These are phyloP conservation scores for Vanessa atalanta DNA, from an alignment of 1,140 invertebrate genomes.

Conservation along the genomic window DNA sequence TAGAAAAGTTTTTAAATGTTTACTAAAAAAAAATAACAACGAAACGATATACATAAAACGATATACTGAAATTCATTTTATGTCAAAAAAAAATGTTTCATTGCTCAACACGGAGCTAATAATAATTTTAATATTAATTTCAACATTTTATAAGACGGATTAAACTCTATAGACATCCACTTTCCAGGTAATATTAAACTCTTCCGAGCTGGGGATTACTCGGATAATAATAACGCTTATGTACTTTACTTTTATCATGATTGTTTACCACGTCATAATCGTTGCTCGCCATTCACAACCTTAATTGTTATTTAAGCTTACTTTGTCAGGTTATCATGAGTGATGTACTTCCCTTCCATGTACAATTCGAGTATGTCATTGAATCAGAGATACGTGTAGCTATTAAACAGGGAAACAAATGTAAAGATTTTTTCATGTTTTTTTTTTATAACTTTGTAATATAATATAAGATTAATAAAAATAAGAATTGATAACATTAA, in stretches of 20 bases:
- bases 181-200: constrained; percentile 31
- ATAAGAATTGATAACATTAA: no score
- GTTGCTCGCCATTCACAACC: constrained; percentile 52
- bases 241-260: constrained; percentile 51
- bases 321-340: constrained; percentile 50
- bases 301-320: constrained; percentile 66
- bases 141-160: constrained; percentile 26
- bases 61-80: neutral
- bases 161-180: constrained; percentile 27
- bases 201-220: constrained; percentile 24
- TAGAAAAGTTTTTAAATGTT: no score
- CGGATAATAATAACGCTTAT: constrained; percentile 33
- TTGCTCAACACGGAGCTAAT: neutral
- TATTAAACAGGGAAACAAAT: neutral
- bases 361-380: neutral
- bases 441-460: neutral
- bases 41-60: no score
- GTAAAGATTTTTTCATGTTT: neutral
- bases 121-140: constrained; percentile 22
- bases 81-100: neutral
- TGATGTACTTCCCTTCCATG: constrained; percentile 9
- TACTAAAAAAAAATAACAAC: no score
- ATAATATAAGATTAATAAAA: no score
- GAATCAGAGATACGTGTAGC: neutral
- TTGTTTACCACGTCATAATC: constrained; percentile 62